Conservation (phyloP, 2,113 vertebrate genomes). For the Gnathonemus longibarbis region DNA sequence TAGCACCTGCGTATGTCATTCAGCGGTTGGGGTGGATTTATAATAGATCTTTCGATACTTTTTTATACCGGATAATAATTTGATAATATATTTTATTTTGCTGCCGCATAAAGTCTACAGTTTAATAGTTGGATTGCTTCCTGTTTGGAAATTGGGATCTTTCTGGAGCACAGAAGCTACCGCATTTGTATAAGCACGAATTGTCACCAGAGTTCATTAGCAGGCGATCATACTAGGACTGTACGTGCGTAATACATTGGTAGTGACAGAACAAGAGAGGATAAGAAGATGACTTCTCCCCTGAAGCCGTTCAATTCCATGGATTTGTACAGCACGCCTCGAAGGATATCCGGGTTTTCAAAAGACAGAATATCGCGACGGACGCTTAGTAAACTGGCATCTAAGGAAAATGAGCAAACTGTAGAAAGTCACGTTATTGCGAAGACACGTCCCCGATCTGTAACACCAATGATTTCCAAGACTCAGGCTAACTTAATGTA, state of each 20-base stretch:
- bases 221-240: background rate
- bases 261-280: background rate
- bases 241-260: background rate
- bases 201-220: background rate
- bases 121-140: background rate
- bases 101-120: background rate
- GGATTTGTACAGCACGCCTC: slow-evolving; percentile 1
- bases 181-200: background rate
- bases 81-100: background rate
- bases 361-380: background rate
- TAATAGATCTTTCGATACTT: background rate
- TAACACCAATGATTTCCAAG: slow-evolving; percentile 17
- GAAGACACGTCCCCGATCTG: background rate
- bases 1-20: background rate
- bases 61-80: background rate
- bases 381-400: background rate
- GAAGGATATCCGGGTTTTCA: background rate
- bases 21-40: background rate
- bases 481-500: slow-evolving; percentile 20
- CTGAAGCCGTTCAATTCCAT: background rate
- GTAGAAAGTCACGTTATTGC: background rate
- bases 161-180: background rate
- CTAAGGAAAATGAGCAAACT: slow-evolving; percentile 14
- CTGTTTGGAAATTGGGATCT: background rate
- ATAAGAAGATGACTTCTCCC: background rate